Conservation (phyloP, 1,140 invertebrate genomes). For the Drosophila burlai region DNA sequence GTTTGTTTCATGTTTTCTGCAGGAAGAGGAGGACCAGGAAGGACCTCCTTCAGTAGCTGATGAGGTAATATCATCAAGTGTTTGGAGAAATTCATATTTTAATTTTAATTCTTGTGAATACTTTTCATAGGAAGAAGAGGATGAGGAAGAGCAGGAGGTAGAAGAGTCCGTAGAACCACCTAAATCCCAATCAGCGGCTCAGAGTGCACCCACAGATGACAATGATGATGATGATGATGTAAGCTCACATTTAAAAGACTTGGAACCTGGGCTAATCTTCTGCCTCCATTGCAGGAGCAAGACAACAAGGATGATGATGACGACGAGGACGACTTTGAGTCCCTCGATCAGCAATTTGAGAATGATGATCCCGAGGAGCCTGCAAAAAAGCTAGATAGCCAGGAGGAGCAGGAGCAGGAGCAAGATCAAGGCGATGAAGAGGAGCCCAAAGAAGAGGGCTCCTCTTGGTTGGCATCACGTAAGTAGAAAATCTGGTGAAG, state of each 20-base stretch:
- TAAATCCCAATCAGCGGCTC: slow-evolving; percentile 29
- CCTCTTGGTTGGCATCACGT: slow-evolving; percentile 81
- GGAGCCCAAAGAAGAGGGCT: slow-evolving; percentile 73
- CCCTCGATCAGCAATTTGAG: slow-evolving; percentile 80
- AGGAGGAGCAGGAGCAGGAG: slow-evolving; percentile 40
- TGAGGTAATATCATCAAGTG: not conserved
- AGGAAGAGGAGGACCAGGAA: slow-evolving; percentile 17
- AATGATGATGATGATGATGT: slow-evolving; percentile 61
- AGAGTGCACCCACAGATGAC: slow-evolving; percentile 36
- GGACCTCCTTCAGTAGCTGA: not conserved
- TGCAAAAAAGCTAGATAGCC: slow-evolving; percentile 52
- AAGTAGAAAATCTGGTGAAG: slow-evolving; percentile 51
- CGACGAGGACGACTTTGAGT: slow-evolving; percentile 73
- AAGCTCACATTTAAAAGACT: not conserved
- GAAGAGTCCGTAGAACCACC: slow-evolving; percentile 51
- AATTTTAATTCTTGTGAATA: not conserved
- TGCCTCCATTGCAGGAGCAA: not conserved
- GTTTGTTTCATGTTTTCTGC: not conserved
- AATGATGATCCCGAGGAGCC: slow-evolving; percentile 82
- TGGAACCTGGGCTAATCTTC: not conserved
- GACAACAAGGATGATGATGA: slow-evolving; percentile 39
- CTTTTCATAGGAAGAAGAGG: slow-evolving; percentile 38
- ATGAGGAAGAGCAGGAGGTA: slow-evolving; percentile 49
- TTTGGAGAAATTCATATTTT: rapidly evolving
- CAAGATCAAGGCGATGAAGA: slow-evolving; percentile 56